Percentiles rank a stretch among this genome's conserved stretches.
phyloP scores from a whole-genome alignment of 2,797 vertebrate genomes.

The Clarias pachynema region DNA sequence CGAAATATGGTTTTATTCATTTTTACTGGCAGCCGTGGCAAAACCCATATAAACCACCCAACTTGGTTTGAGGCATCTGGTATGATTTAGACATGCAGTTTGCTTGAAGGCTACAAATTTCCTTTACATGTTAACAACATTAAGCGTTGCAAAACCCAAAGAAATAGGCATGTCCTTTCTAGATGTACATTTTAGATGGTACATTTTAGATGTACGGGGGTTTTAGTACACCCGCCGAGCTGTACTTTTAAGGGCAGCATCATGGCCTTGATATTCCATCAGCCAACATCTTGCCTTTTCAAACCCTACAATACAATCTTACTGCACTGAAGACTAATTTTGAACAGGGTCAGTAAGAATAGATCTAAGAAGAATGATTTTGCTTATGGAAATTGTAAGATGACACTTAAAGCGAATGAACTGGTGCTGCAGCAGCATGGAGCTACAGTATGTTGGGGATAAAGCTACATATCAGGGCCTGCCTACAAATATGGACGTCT shows the following conservation, averaged over 20 bases:
- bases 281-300: background rate
- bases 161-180: background rate
- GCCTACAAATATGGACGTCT: slow-evolving; percentile 25
- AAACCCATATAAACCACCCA: background rate
- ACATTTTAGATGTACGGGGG: background rate
- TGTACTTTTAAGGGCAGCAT: background rate
- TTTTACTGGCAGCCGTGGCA: background rate
- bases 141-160: background rate
- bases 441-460: background rate
- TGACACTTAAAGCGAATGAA: too few species aligned
- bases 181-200: background rate
- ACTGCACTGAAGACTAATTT: background rate
- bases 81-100: background rate
- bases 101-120: background rate
- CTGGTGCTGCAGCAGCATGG: background rate
- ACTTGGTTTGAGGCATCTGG: slow-evolving; percentile 9
- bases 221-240: background rate
- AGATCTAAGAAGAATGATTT: background rate
- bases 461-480: background rate
- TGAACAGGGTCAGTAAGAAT: background rate
- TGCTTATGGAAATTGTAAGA: background rate
- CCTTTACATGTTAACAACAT: background rate
- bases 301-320: background rate
- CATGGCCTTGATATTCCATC: background rate
- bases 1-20: background rate